Percentiles rank a stretch among this genome's conserved stretches.
Conservation (phyloP, 2,113 vertebrate genomes). For the Zapornia atra region DNA sequence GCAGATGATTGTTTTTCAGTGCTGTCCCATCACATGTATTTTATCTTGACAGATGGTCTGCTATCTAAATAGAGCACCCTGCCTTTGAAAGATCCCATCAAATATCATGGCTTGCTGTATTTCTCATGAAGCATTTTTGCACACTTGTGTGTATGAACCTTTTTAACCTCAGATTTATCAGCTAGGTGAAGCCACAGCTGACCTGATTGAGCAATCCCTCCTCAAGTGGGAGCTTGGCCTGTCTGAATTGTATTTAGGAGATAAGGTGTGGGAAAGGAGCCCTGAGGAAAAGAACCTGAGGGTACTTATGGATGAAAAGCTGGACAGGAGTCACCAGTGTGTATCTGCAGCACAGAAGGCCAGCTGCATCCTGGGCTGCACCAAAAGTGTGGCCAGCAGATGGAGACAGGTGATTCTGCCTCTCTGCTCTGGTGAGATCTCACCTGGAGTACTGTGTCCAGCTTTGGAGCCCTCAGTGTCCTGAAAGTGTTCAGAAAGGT, state of each 20-base stretch:
- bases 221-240: not conserved
- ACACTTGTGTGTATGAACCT: not conserved
- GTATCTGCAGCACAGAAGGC: too few relatives aligned
- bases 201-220: not conserved
- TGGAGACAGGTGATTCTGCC: too few relatives aligned
- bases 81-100: not conserved
- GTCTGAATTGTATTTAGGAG: not conserved
- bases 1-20: not conserved
- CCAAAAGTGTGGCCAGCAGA: too few relatives aligned
- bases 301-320: too few relatives aligned
- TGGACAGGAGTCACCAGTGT: too few relatives aligned
- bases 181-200: not conserved
- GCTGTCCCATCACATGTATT: not conserved
- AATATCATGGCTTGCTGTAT: not conserved
- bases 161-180: not conserved
- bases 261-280: too few relatives aligned
- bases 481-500: not conserved
- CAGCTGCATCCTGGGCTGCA: too few relatives aligned
- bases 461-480: not conserved
- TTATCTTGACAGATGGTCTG: not conserved
- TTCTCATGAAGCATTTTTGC: not conserved
- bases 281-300: too few relatives aligned
- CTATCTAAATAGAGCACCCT: not conserved
- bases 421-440: too few relatives aligned
- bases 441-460: too few relatives aligned